Base-by-base conservation (phyloP, 2,888 invertebrate genomes). In the Entomobrya multifasciata region DNA sequence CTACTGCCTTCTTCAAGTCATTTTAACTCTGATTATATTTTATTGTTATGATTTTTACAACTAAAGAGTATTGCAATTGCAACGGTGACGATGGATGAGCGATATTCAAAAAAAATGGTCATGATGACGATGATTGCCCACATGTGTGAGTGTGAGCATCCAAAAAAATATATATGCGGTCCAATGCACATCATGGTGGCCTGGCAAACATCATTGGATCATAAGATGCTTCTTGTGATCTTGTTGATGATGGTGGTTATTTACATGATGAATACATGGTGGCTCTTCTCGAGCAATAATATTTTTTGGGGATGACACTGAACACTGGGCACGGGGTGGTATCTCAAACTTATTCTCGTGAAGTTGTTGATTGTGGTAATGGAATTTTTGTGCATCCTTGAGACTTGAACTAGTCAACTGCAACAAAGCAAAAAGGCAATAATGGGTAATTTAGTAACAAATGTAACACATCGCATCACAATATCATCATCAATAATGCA, bases 321-420 rank as follows among this genome's bases (percentile, higher is more conserved):
- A 85, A 74, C 25, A 52, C 86, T 86, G 86, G 86, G 79, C 86
- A 86, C 86, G 86, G 86, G 65, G 72, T 86, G 86, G 86, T 76
- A n/a, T 72, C 72, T 72, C 49, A 27, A 70, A 70, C n/a, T 25
- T 4, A 1, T 0, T 27, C 27, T 55, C 36, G 25, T 30, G 27
- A 15, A 27, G 11, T 65, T 52, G 22, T 11, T n/a, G 30, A 27
- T 57, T 13, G 72, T 49, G 49, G 3, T 49, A 17, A 30, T 62
- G 27, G 25, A 25, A 25, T 62, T 49, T 10, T 27, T 3, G n/a
- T 74, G 86, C 72, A 86, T 85, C 85, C 85, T 85, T 85, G 85
- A 85, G 78, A 70, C 65, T 57, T 72, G 70, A 85, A 78, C 85
- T 78, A 85, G 78, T 85, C 85, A 85, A 55, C 78, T 85, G 85